Evolutionary conservation across 2,888 invertebrate species (phyloP), one percentile per base, ranked within the genome.

Genomic region (Lasius fuliginosus): DNA sequence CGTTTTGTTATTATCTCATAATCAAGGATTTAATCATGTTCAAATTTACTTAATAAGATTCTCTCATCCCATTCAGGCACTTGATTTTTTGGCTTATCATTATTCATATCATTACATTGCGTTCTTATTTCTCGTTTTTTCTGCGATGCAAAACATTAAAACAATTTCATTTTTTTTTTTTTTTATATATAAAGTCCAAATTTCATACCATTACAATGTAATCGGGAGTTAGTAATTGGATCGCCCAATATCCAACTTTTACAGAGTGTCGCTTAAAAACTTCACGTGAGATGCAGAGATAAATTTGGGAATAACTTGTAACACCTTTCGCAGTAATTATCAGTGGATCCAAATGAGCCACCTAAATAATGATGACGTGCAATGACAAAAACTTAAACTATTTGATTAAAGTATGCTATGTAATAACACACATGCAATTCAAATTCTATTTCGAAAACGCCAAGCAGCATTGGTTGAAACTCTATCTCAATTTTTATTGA

Each of bases 281-380:
- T 65, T 93, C 92, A 85, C 96, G 95, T 12, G 95, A 95, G 33
- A 96, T 91, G 64, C 94, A 94, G 40, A 96, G 92, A 91, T 96
- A 96, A 46, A 96, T 93, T 95, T 97, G 97, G 3, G 96, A 96
- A 84, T 96, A 95, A 3, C 96, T 96, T 15, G 96, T 96, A 94
- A 95, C 96, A 49, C 97, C 97, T 87, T 94, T 95, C 4, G 96
- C 95, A 84, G 95, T 95, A 65, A 97, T 95, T 0, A 94, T 93
- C 67, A 96, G 92, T n/a, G 96, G 95, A 65, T 96, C 95, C 58
- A 96, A 92, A 92, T 96, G 95, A 1, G 95, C 96, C 58, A 97
- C 95, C 96, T 96, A 95, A 94, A 83, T 95, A 9, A 76, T 56
- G 0, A 18, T 27, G 11, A 40, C 42, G 36, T 36, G n/a, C 53